These are phyloP conservation scores for Stramonita haemastoma DNA, from an alignment of 2,888 invertebrate species.

Conservation along the genomic window DNA sequence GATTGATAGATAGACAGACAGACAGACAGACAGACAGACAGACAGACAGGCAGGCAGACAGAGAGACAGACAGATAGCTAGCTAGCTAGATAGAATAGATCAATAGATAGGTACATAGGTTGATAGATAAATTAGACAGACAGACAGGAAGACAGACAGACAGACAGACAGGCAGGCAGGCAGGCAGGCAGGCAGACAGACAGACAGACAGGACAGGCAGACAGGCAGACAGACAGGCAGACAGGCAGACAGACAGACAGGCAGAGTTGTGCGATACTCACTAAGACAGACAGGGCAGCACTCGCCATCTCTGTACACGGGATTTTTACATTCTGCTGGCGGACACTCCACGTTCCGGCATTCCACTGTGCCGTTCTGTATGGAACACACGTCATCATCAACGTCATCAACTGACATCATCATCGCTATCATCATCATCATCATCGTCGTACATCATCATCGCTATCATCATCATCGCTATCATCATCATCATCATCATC, in stretches of 20 bases:
- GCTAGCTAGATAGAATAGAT: not conserved
- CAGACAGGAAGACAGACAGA: no score
- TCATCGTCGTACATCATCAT: no score
- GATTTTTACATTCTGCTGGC: constrained; percentile 87
- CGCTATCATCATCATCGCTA: not conserved
- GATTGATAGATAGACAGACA: no score
- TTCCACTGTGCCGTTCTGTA: constrained; percentile 89
- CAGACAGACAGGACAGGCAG: no score
- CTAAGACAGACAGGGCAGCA: constrained; percentile 92
- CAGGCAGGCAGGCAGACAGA: no score
- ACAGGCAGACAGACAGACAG: no score
- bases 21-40: no score
- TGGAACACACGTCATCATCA: not conserved
- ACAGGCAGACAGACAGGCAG: no score
- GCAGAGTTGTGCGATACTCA: constrained; percentile 82
- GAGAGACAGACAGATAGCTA: not conserved
- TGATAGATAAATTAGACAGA: no score
- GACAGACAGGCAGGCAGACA: no score
- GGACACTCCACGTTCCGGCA: constrained; percentile 91
- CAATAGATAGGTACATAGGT: no score
- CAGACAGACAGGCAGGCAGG: no score
- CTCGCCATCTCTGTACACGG: constrained; percentile 86
- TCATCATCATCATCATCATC: not conserved
- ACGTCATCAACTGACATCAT: not conserved
- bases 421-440: not conserved